Conservation (phyloP, 92 coral and sea anemone species). For the Micromussa lordhowensis region DNA sequence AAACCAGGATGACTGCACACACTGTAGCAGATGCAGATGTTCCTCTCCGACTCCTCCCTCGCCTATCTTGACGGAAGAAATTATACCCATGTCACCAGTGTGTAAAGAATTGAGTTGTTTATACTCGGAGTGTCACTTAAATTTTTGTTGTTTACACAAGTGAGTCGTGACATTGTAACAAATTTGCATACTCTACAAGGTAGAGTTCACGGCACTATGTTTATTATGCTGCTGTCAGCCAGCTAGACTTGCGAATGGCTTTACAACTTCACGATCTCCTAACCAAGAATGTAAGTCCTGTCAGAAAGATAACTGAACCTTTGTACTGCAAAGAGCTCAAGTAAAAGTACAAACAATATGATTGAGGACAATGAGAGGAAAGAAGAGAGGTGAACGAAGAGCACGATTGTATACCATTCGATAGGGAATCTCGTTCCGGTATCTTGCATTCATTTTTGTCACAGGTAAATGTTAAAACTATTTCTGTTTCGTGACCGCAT, state of each 20-base stretch:
- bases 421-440: neutral
- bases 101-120: neutral
- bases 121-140: neutral
- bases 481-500: too few relatives aligned
- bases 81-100: neutral
- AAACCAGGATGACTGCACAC: too few relatives aligned
- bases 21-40: too few relatives aligned
- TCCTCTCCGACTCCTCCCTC: too few relatives aligned
- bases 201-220: neutral
- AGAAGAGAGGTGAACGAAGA: neutral
- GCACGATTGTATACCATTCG: too few relatives aligned
- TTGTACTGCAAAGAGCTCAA: neutral
- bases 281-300: neutral
- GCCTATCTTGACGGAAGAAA: neutral
- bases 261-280: neutral
- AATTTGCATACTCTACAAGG: neutral
- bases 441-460: neutral
- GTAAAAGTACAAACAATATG: too few relatives aligned
- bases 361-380: neutral
- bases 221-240: neutral
- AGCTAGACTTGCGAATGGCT: neutral
- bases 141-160: neutral
- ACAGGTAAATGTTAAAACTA: neutral
- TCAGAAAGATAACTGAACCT: neutral
- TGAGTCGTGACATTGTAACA: neutral